A percentile compares a stretch with the other conserved stretches of the same genome.
These are phyloP conservation scores for Aleadryas rufinucha DNA, from an alignment of 2,113 vertebrate species.

Conservation along the genomic window DNA sequence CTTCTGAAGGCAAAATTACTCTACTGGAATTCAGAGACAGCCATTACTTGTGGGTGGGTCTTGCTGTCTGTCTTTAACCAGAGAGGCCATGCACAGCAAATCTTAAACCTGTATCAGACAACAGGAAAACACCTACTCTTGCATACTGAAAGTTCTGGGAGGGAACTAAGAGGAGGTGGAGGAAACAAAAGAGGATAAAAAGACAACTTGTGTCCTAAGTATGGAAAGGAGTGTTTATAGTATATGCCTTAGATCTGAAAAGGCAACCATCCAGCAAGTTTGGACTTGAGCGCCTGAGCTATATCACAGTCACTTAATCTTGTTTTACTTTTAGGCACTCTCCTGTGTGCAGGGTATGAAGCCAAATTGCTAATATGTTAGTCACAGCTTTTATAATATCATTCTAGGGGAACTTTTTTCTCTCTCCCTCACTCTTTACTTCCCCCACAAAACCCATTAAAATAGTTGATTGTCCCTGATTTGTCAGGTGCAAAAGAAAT, in stretches of 20 bases:
- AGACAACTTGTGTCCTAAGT: not conserved
- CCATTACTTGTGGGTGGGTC: not conserved
- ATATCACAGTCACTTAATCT: slow-evolving; percentile 25
- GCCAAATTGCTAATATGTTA: slow-evolving; percentile 23
- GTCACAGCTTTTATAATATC: slow-evolving; percentile 17
- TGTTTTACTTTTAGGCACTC: not conserved
- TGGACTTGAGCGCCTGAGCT: not conserved
- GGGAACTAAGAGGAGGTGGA: not conserved
- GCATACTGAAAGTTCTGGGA: not conserved
- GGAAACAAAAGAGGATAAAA: not conserved
- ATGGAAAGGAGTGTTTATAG: not conserved
- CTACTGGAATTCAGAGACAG: not conserved
- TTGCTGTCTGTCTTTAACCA: not conserved
- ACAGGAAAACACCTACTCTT: not conserved
- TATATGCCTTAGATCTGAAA: not conserved
- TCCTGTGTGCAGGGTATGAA: not conserved
- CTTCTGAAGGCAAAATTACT: not conserved
- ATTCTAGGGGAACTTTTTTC: not conserved
- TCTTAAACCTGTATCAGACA: slow-evolving; percentile 21
- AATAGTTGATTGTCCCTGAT: not conserved
- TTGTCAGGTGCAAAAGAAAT: slow-evolving; percentile 56
- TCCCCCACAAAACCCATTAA: not conserved
- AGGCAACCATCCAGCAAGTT: not conserved
- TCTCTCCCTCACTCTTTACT: not conserved
- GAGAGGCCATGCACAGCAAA: not conserved